Conservation (phyloP, 2,888 invertebrate species). For the Troides aeacus region DNA sequence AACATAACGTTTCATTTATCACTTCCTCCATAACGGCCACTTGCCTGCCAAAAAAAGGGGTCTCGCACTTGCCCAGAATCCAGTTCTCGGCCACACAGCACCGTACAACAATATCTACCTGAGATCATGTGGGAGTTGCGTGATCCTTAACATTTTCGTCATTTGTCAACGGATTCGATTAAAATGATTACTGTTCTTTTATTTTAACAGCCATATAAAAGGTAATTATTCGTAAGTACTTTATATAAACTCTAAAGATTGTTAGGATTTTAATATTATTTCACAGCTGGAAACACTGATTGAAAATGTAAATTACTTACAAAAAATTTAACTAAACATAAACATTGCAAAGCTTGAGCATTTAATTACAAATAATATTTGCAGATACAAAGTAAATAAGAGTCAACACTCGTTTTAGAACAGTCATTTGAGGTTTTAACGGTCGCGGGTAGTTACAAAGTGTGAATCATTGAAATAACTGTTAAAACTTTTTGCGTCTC, state of each 20-base stretch:
- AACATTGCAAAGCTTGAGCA: neutral
- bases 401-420: slow-evolving; percentile 27
- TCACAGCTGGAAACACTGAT: neutral
- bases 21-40: slow-evolving; percentile 71
- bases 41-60: slow-evolving; percentile 57
- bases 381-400: slow-evolving; percentile 37
- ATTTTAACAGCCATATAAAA: neutral
- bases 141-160: slow-evolving; percentile 45
- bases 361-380: slow-evolving; percentile 30
- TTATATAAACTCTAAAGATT: neutral
- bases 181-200: neutral
- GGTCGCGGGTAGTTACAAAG: slow-evolving; percentile 60
- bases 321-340: neutral
- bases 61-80: slow-evolving; percentile 65
- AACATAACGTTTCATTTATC: slow-evolving; percentile 51
- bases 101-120: slow-evolving; percentile 61
- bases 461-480: slow-evolving; percentile 75
- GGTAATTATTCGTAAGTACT: neutral
- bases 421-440: slow-evolving; percentile 57
- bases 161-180: slow-evolving; percentile 31
- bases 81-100: slow-evolving; percentile 62
- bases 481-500: slow-evolving; percentile 63
- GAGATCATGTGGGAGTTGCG: slow-evolving; percentile 64
- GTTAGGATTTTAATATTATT: neutral
- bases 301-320: neutral